Evolutionary conservation across 2,113 vertebrate genomes (phyloP).

Genomic region (Myotis yumanensis): DNA sequence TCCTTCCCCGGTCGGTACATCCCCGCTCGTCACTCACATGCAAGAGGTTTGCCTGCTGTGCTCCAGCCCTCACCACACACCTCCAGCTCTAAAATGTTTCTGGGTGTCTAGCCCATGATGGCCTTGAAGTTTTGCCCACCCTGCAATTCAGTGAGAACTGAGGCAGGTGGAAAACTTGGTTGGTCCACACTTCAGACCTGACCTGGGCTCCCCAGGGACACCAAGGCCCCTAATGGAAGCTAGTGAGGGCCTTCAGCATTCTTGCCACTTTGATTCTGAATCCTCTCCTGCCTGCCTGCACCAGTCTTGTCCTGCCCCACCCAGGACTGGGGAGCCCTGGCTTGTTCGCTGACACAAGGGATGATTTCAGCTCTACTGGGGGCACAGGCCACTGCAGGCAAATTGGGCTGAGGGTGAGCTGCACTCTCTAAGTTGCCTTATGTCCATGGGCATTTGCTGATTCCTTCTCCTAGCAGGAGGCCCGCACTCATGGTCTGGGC

Average conservation of each 20-base stretch:
- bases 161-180: background rate
- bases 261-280: background rate
- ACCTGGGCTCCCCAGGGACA: background rate
- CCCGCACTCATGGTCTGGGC: background rate
- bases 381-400: rapidly evolving
- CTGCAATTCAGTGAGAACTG: background rate
- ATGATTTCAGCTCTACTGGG: rapidly evolving
- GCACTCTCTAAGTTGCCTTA: background rate
- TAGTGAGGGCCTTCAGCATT: background rate
- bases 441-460: background rate
- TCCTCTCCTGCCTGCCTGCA: no score
- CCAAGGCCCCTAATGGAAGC: background rate
- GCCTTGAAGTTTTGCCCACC: no score
- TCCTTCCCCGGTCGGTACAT: background rate
- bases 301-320: background rate
- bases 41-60: background rate
- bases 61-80: background rate
- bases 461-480: background rate
- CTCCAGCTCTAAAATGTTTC: background rate
- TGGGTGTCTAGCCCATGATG: background rate
- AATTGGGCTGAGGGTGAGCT: background rate
- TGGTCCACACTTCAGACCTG: background rate
- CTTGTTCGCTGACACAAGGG: background rate
- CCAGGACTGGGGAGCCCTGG: background rate
- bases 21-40: background rate